Evolutionary conservation across 2,113 vertebrate genomes (phyloP), one percentile per base, ranked within the genome.

Genomic region (Opisthocomus hoazin): DNA sequence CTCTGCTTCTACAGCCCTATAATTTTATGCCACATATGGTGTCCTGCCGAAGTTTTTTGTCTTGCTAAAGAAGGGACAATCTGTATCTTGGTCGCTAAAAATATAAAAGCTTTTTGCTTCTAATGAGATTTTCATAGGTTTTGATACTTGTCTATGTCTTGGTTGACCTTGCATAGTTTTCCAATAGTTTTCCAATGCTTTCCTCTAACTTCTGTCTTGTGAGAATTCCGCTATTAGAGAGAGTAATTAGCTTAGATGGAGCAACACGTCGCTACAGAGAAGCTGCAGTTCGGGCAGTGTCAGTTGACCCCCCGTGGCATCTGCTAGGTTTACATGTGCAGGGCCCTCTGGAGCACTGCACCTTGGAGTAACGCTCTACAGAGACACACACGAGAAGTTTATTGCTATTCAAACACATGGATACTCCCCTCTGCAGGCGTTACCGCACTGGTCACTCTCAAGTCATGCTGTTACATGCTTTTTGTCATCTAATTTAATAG

Each of bases 311-410:
- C 26, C 57, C 48, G 53, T 3, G 2, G 6, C 41, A 5, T 41
- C 43, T 45, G 57, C 36, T 23, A 14, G 0, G 0, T 41, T 73
- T 24, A 9, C 0, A 0, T 30, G 17, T 14, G 54, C 39, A 39
- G 50, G 32, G 23, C 11, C 11, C 30, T 53, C 17, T 4, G 19
- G 66, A 71, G 11, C 0, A 1, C 1, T 0, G 41, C 66, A 22
- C 61, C 54, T 41, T 15, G 51, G 61, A 76, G 22, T 30, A 60
- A 27, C 0, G 0, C 22, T 73, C 68, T 71, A 15, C 69, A 30
- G 74, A 54, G 77, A 63, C 27, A 81, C 18, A 7, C 15, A 1
- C 20, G 5, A 58, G 9, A 32, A 70, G 9, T 15, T 60, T 70
- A n/a, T 34, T 89, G 76, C 60, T 51, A 9, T 12, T 50, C 61